These are phyloP conservation scores for Apodemus agrarius DNA, from an alignment of 2,797 vertebrate genomes.

Conservation along the genomic window DNA sequence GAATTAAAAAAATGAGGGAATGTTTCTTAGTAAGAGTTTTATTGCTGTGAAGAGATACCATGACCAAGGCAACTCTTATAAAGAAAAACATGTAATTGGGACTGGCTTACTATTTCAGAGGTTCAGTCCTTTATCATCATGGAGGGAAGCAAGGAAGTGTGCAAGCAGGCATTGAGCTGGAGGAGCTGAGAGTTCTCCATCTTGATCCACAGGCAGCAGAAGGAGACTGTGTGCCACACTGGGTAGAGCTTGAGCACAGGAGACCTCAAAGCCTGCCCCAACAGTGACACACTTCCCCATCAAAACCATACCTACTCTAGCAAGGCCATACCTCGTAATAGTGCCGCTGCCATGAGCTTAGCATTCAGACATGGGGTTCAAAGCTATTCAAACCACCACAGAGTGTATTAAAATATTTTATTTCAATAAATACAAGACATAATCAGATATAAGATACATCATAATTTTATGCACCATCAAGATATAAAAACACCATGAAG, in stretches of 20 bases:
- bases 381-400: background rate
- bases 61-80: background rate
- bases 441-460: background rate
- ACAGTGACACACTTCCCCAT: background rate
- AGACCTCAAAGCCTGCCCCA: background rate
- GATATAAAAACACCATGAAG: background rate
- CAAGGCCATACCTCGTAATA: background rate
- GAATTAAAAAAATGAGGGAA: background rate
- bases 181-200: background rate
- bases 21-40: background rate
- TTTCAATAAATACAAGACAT: background rate
- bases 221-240: background rate
- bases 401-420: background rate
- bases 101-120: background rate
- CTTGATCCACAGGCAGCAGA: background rate
- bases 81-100: background rate
- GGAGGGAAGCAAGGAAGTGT: background rate
- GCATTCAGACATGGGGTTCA: background rate
- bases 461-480: background rate
- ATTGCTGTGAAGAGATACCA: background rate
- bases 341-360: background rate
- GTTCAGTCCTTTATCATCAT: background rate
- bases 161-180: background rate
- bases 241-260: background rate
- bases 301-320: background rate